phyloP scores from a whole-genome alignment of 1,140 invertebrate genomes.

The Orussus abietinus region DNA sequence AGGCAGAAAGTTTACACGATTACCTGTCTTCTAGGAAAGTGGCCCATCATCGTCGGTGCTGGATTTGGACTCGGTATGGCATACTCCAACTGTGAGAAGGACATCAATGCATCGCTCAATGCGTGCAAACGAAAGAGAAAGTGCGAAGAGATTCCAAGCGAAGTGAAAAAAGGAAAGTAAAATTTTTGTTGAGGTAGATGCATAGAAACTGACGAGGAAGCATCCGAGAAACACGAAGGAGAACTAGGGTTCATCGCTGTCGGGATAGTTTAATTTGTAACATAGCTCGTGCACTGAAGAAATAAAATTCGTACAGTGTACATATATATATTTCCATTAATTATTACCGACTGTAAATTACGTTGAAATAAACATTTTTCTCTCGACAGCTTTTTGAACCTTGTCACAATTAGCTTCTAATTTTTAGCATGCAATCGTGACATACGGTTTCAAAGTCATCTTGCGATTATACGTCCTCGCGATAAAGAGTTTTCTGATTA shows the following conservation, averaged over 20 bases:
- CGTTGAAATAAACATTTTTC: conserved; percentile 7
- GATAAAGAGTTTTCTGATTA: too few relatives aligned
- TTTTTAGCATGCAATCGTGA: too few relatives aligned
- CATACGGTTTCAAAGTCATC: too few relatives aligned
- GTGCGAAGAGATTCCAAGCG: background rate
- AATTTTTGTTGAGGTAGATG: background rate
- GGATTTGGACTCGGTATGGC: conserved; percentile 74
- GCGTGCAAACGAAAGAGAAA: conserved; percentile 18
- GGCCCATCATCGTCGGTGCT: conserved; percentile 68
- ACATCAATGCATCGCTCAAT: conserved; percentile 52
- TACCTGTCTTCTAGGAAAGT: conserved; percentile 55
- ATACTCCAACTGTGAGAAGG: conserved; percentile 72
- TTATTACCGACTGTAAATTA: conserved; percentile 23
- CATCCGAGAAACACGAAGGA: conserved; percentile 15
- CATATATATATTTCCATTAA: conserved; percentile 25
- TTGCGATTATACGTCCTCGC: too few relatives aligned
- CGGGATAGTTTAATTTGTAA: conserved; percentile 21
- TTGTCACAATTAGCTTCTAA: too few relatives aligned
- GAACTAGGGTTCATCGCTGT: conserved; percentile 2
- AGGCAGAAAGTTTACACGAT: too few relatives aligned
- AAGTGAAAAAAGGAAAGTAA: background rate
- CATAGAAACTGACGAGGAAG: conserved; percentile 4
- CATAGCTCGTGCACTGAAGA: conserved; percentile 18
- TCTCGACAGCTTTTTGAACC: too few relatives aligned
- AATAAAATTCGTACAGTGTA: conserved; percentile 34